Base-by-base conservation (phyloP, 2,797 vertebrate species). In the Danio choprae region DNA sequence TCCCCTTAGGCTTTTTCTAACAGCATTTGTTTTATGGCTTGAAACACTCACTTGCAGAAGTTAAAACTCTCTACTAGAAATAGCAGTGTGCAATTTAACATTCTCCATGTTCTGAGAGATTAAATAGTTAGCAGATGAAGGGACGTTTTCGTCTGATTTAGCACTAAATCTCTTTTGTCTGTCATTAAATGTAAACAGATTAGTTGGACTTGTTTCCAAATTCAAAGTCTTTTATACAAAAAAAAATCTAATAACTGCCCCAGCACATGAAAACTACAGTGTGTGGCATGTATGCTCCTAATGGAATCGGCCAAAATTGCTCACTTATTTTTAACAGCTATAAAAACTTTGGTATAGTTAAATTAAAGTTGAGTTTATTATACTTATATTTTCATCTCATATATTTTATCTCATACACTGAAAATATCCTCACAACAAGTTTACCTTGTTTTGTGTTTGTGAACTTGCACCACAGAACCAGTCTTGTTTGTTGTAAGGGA, bases 101-200 rank as follows among this genome's bases (percentile, higher is more conserved):
- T 18, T 71, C 11, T 16, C 15, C 15, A n/a, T 74, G 15, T 48
- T 74, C 20, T 74, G 43, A 60, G 29, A 59, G 18, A 62, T 18
- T 50, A 46, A 74, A 18, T 7, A 40, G 20, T 73, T 22, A 22
- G 18, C 4, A 4, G 13, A 50, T 48, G 4, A 56, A n/a, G 18
- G 15, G 18, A 18, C 18, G 29, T 43, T 43, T 16, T 56, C 41
- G 2, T 11, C 18, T 15, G 15, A 18, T 58, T n/a, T 5, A 15
- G 12, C 12, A n/a, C n/a, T n/a, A 20, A 55, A 56, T 43, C 12
- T 20, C n/a, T 40, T 55, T 7, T 20, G 20, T 41, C n/a, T 71
- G 7, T 11, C 50, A 20, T 12, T 38, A 50, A 60, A 60, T 13
- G 10, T 29, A 40, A 50, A 62, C 36, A 51, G 20, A 50, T 18